Base-by-base conservation (phyloP, 1,140 invertebrate genomes). In the Hycleus phaleratus region DNA sequence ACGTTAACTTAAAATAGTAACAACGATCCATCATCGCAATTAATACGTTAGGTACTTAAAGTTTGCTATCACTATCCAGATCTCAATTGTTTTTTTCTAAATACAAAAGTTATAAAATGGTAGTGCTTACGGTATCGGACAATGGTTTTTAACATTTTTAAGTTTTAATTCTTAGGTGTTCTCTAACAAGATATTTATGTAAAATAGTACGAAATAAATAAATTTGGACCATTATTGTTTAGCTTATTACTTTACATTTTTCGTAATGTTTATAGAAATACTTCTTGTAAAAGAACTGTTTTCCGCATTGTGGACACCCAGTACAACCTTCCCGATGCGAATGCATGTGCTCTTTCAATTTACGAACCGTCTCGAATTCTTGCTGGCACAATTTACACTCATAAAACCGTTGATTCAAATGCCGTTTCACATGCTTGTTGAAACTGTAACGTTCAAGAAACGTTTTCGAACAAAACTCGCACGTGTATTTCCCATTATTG, bases 181-280 rank as follows among this genome's bases (percentile, higher is more conserved):
- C 66, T 68, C 58, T 59, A 63, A 65, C 59, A 68, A 58, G 32
- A 70, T 70, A 66, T 70, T 70, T 70, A 68, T 70, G 66, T 70
- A 68, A 65, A 61, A 70, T 68, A 70, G 65, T 60, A 58, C 60
- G 57, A 63, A 68, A 67, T 66, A 66, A 69, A 67, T 63, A 61
- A 65, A 65, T 57, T 65, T 67, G 65, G 61, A 67, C 63, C 65
- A 65, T 62, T 55, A 55, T 11, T 11, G 4, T 32, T 4, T 0
- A 5, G 32, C 7, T 32, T 32, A 7, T 32, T 32, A 7, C 18
- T 18, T 4, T 49, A 50, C 60, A 61, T 46, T 61, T 61, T 4
- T 49, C 24, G 11, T 58, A 25, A 50, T 61, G 60, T 38, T 54
- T 61, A 24, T 46, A 52, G 12, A 53, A 54, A 44, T 61, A 61